These are phyloP conservation scores for Bergia puertoricense DNA, from an alignment of 92 coral and sea anemone genomes.

Conservation along the genomic window DNA sequence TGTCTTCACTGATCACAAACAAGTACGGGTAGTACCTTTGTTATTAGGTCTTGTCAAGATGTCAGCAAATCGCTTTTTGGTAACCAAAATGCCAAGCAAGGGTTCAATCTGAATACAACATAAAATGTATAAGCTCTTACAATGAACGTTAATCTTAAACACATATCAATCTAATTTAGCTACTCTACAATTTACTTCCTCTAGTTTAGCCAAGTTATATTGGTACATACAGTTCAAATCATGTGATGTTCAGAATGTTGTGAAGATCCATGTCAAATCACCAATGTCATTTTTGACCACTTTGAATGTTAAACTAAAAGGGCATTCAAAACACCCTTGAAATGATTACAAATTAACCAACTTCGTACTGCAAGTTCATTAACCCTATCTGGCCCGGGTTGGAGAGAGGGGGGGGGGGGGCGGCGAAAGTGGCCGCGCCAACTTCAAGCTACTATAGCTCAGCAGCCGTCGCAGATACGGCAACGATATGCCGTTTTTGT, in stretches of 20 bases:
- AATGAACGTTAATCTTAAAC: background rate
- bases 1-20: background rate
- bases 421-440: no score
- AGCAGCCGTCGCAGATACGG: no score
- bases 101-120: slow-evolving; percentile 75
- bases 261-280: background rate
- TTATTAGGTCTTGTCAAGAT: slow-evolving; percentile 54
- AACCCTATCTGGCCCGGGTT: no score
- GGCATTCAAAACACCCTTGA: no score
- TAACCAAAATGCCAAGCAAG: slow-evolving; percentile 73
- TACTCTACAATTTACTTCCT: background rate
- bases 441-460: no score
- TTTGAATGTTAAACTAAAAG: no score
- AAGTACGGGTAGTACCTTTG: slow-evolving; percentile 38
- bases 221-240: background rate
- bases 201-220: no score
- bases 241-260: background rate
- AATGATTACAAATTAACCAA: no score
- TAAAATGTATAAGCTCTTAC: background rate
- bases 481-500: no score
- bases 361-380: no score
- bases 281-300: background rate
- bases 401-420: no score
- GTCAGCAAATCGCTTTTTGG: slow-evolving; percentile 74
- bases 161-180: background rate